Percentiles rank a stretch among this genome's conserved stretches.
phyloP scores from a whole-genome alignment of 2,888 invertebrate genomes.

The Rhamphomyia laevipes region DNA sequence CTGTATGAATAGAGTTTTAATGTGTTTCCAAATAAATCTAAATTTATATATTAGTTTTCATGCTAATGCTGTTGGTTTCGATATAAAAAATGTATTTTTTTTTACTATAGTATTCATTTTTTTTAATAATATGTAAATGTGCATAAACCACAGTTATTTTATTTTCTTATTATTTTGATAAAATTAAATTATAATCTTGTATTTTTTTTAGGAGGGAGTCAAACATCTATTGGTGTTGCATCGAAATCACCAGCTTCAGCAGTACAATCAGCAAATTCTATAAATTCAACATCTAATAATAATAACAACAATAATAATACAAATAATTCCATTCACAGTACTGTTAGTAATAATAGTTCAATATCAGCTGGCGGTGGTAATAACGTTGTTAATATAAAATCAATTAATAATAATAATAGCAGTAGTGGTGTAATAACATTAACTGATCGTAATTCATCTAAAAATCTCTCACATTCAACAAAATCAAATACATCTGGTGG shows the following conservation, averaged over 20 bases:
- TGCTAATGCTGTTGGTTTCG: no score
- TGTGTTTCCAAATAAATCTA: no score
- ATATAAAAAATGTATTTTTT: no score
- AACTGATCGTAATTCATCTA: not conserved
- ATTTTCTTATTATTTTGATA: no score
- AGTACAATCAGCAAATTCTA: constrained; percentile 15
- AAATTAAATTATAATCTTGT: no score
- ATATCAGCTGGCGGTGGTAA: constrained; percentile 1
- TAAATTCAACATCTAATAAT: constrained; percentile 17
- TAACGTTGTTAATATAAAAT: constrained; percentile 18
- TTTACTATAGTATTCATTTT: no score
- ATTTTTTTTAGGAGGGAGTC: not conserved
- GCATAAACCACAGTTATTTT: no score
- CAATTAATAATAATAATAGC: constrained; percentile 18
- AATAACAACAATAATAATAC: constrained; percentile 16
- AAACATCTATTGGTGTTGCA: constrained; percentile 16
- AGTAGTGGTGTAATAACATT: constrained; percentile 12
- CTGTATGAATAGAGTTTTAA: no score
- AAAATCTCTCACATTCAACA: not conserved
- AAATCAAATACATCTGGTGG: not conserved
- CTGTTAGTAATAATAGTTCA: no score
- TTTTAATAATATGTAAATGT: no score
- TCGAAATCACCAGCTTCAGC: constrained; percentile 21
- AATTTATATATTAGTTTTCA: no score
- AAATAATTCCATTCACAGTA: constrained; percentile 7